Evolutionary conservation across 1,140 invertebrate genomes (phyloP).

Genomic region (Cotesia vestalis): DNA sequence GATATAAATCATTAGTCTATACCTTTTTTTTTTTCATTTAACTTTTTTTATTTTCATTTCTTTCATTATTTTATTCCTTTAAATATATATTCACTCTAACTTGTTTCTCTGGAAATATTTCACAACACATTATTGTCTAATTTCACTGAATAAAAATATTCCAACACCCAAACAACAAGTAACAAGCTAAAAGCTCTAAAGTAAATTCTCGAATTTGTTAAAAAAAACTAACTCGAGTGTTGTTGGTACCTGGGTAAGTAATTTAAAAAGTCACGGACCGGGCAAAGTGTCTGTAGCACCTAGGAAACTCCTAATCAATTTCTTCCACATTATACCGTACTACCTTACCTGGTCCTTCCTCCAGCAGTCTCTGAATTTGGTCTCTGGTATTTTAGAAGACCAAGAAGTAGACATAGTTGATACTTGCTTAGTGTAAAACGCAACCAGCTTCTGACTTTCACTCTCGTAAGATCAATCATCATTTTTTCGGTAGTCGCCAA

Average conservation of each 20-base stretch:
- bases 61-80: background rate
- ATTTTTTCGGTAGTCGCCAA: background rate
- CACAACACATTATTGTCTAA: background rate
- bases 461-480: slow-evolving; percentile 2
- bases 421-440: background rate
- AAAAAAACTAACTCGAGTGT: slow-evolving; percentile 1
- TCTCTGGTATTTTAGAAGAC: background rate
- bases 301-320: slow-evolving; percentile 36
- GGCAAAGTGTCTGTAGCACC: background rate
- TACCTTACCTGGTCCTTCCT: slow-evolving; percentile 30
- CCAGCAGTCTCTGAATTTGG: too few species aligned
- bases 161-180: background rate
- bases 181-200: too few species aligned
- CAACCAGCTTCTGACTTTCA: slow-evolving; percentile 33
- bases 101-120: slow-evolving; percentile 19
- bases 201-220: background rate
- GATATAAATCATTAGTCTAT: slow-evolving; percentile 30
- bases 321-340: slow-evolving; percentile 38
- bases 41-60: background rate
- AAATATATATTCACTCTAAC: background rate
- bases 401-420: too few species aligned
- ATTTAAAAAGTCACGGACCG: slow-evolving; percentile 20
- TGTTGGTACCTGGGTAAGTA: background rate
- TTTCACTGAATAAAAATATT: background rate
- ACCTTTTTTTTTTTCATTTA: slow-evolving; percentile 8